Conservation (phyloP, 30 jellyfish, hydroid and myxozoan genomes). For the Cassiopea andromeda region DNA sequence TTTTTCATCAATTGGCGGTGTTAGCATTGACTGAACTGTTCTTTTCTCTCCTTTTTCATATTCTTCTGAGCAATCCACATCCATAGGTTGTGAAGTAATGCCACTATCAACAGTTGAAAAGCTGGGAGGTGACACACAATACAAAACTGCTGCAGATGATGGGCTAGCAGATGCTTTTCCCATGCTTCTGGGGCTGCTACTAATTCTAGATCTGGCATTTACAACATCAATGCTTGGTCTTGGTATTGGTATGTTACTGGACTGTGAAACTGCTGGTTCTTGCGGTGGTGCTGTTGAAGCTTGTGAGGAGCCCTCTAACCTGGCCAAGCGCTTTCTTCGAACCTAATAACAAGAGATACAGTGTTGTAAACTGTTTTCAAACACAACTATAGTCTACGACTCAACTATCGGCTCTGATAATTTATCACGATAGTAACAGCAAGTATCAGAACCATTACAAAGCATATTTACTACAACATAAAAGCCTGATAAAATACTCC, state of each 20-base stretch:
- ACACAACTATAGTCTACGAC: not conserved
- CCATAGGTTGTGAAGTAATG: slow-evolving; percentile 86
- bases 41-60: slow-evolving; percentile 63
- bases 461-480: no score
- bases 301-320: slow-evolving; percentile 64
- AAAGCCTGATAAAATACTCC: no score
- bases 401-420: no score
- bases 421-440: no score
- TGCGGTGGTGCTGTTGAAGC: slow-evolving; percentile 19
- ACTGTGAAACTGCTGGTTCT: slow-evolving; percentile 6
- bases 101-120: slow-evolving; percentile 79
- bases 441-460: no score
- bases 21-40: slow-evolving; percentile 61
- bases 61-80: slow-evolving; percentile 48
- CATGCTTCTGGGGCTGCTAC: slow-evolving; percentile 26
- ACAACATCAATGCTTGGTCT: slow-evolving; percentile 31
- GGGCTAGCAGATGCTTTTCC: slow-evolving; percentile 65
- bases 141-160: slow-evolving; percentile 75
- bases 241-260: slow-evolving; percentile 6
- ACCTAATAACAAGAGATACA: slow-evolving; percentile 22
- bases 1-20: slow-evolving; percentile 89
- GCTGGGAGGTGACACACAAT: slow-evolving; percentile 75
- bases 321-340: slow-evolving; percentile 77
- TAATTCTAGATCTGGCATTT: slow-evolving; percentile 13
- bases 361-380: not conserved